Conservation (phyloP, 2,113 vertebrate genomes). For the Athene cunicularia region DNA sequence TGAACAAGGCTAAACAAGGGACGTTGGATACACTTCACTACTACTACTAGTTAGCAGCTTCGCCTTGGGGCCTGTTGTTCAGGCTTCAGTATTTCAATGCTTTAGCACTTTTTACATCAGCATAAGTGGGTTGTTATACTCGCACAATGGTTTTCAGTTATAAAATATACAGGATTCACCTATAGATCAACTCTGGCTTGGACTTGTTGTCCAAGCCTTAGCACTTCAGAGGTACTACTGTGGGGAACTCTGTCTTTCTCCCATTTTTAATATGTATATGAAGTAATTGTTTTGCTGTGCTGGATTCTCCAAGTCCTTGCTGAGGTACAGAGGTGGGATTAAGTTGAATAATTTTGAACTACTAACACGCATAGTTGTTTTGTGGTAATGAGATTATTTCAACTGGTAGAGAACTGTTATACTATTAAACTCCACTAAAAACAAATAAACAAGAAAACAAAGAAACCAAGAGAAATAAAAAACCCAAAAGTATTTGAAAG, state of each 20-base stretch:
- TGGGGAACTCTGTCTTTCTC: background rate
- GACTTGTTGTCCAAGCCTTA: too few relatives aligned
- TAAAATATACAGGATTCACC: too few relatives aligned
- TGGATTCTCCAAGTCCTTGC: background rate
- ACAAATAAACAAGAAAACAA: background rate
- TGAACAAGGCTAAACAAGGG: too few relatives aligned
- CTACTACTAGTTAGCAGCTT: too few relatives aligned
- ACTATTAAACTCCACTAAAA: background rate
- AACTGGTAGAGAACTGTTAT: background rate
- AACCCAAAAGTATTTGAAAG: background rate
- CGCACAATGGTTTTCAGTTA: too few relatives aligned
- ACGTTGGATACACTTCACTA: too few relatives aligned
- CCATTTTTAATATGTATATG: background rate
- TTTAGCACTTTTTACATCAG: too few relatives aligned
- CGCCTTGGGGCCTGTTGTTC: too few relatives aligned
- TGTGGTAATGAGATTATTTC: background rate
- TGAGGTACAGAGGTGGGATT: background rate
- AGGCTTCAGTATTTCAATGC: too few relatives aligned
- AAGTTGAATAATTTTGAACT: background rate
- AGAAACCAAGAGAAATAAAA: background rate
- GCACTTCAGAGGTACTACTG: background rate
- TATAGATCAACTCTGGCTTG: too few relatives aligned
- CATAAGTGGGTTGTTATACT: too few relatives aligned
- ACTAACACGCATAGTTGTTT: background rate
- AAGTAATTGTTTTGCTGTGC: background rate